Base-by-base conservation (phyloP, 1,140 invertebrate genomes). In the Trichogramma pretiosum region DNA sequence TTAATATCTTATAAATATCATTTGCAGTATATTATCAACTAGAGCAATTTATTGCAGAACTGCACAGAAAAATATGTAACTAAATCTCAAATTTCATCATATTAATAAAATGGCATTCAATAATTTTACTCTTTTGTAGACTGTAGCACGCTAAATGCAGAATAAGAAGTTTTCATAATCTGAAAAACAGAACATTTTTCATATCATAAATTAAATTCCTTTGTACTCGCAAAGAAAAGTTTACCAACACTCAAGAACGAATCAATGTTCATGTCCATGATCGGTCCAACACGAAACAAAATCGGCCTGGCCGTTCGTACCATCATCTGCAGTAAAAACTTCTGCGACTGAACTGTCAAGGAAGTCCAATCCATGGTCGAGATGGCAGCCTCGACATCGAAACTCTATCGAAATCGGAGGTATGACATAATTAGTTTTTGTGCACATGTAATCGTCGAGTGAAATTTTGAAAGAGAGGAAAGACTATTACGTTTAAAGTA, bases 141-240 rank as follows among this genome's bases (percentile, higher is more conserved):
- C 18, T 47, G 45, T 33, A 47, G 18, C 23, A 47, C 45, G 8
- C 37, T 47, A 23, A 47, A 47, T 3, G 45, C 45, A 10, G 45
- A 47, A 17, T 47, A 47, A 1, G 45, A 47, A 5, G 45, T 32
- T 40, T 47, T 47, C 45, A 47, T 47, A 9, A 47, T 47, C 45
- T 47, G 13, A 32, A 47, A 28, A 28, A 7, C 24, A 7, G 11
- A 28, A 28, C 11, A 28, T 28, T 7, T 28, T 28, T 28, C 5
- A 28, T 11, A 7, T 11, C 5, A 28, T 7, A 7, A 28, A 28
- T 7, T 28, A 28, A 7, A 28, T 28, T 28, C 24, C 5, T 28
- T 28, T 7, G 24, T 28, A 28, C 5, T 28, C 24, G 24, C 11
- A 28, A 28, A 28, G n/a, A n/a, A n/a, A n/a, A n/a, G n/a, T n/a